Evolutionary conservation across 2,888 invertebrate species (phyloP), one percentile per base, ranked within the genome.

Genomic region (Mimas tiliae): DNA sequence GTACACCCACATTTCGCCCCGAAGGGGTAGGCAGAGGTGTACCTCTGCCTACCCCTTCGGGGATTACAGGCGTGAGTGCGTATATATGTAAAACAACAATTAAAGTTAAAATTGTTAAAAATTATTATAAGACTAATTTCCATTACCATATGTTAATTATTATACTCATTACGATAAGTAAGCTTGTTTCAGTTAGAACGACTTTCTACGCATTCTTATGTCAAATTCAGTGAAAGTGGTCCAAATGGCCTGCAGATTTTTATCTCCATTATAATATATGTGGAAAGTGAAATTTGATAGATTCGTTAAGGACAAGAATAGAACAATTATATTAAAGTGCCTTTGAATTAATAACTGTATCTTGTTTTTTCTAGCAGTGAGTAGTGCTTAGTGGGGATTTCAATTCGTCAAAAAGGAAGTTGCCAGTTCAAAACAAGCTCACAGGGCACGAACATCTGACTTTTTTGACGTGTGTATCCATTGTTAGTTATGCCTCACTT

Each of bases 181-280:
- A 51, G 62, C 33, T 21, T 51, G 50, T 27, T 65, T 45, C 63
- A 63, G 62, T 55, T 66, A 55, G 52, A 63, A 63, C n/a, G 33
- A 67, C 64, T 67, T 67, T 67, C 67, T 53, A 67, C 64, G 8
- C 62, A 64, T 64, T 67, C 64, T 50, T 62, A 52, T 67, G 67
- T 67, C 64, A 64, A 58, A 64, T 62, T 62, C 19, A 27, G 67
- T 64, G 64, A 67, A 67, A 67, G 67, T 65, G 52, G 16, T 62
- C 19, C 52, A 53, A 65, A 58, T 47, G 58, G 47, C 53, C n/a
- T 53, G 27, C 63, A 52, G 47, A 19, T 63, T 63, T 38, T 53
- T 63, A 55, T 63, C 52, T 52, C 52, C 7, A 63, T 33, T 33
- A 66, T 62, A 66, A 45, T 66, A 62, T 34, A 53, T 38, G 48